Percentiles rank a stretch among this genome's conserved stretches.
Evolutionary conservation across 2,888 invertebrate genomes (phyloP).

Genomic region (Parapristionchus giblindavisi): DNA sequence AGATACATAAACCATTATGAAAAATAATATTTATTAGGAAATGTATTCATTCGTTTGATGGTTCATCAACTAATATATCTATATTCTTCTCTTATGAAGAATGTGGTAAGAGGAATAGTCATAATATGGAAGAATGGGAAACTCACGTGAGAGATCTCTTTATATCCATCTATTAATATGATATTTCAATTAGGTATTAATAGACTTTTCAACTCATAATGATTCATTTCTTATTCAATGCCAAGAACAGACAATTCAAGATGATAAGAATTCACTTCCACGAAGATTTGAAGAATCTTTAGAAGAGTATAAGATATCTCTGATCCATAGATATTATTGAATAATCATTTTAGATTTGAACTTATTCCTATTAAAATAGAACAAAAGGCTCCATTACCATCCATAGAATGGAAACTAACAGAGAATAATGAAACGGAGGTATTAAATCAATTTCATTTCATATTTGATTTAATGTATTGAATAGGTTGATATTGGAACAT

Average conservation of each 20-base stretch:
- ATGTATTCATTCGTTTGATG: background rate
- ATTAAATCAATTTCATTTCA: too few relatives aligned
- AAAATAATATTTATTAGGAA: background rate
- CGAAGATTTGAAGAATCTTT: slow-evolving; percentile 27
- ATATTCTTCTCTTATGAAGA: slow-evolving; percentile 24
- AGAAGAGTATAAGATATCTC: slow-evolving; percentile 3
- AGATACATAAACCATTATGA: background rate
- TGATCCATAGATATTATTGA: background rate
- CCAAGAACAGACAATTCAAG: background rate
- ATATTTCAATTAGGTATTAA: too few relatives aligned
- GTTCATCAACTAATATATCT: slow-evolving; percentile 2
- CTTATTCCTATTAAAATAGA: slow-evolving; percentile 30
- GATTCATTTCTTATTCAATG: slow-evolving; percentile 8
- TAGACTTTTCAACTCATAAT: background rate
- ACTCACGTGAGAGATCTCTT: background rate
- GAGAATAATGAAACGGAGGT: slow-evolving; percentile 23
- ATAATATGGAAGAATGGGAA: slow-evolving; percentile 15
- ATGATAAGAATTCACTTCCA: background rate
- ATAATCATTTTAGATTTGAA: slow-evolving; percentile 19
- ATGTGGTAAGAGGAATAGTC: slow-evolving; percentile 2
- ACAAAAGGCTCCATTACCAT: slow-evolving; percentile 27
- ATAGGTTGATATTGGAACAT: slow-evolving; percentile 27
- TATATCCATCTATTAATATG: background rate
- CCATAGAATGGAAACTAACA: slow-evolving; percentile 11
- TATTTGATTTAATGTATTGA: background rate